A percentile compares a stretch with the other conserved stretches of the same genome.
Conservation (phyloP, 2,113 vertebrate species). For the Coptodon rendalli region DNA sequence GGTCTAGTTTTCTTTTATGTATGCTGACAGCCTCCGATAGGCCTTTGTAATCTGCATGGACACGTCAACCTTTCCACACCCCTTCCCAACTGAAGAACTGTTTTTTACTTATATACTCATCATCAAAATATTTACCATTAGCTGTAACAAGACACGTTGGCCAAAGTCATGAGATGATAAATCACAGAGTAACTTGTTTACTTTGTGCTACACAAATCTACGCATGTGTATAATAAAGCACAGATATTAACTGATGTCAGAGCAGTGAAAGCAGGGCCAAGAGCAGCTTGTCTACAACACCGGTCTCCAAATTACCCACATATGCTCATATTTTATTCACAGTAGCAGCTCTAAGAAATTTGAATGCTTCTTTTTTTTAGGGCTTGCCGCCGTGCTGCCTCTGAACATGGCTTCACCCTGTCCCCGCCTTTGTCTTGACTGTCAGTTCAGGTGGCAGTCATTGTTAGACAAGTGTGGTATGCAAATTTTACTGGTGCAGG, state of each 20-base stretch:
- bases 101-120: accelerated
- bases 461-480: neutral
- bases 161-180: neutral
- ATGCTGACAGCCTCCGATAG: accelerated
- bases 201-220: neutral
- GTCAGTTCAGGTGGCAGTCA: neutral
- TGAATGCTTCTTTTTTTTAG: neutral
- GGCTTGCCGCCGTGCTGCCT: neutral
- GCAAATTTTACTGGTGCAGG: neutral
- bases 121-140: neutral
- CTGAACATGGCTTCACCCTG: neutral
- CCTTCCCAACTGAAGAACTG: neutral
- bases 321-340: neutral
- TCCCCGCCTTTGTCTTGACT: neutral
- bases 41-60: neutral
- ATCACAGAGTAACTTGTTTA: neutral
- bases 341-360: neutral
- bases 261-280: neutral
- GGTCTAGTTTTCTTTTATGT: accelerated
- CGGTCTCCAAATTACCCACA: neutral
- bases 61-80: neutral
- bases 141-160: neutral
- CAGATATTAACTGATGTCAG: neutral
- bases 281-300: neutral
- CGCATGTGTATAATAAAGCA: neutral